Percentiles rank a stretch among this genome's conserved stretches.
Evolutionary conservation across 2,888 invertebrate species (phyloP).

Genomic region (Atethmia centrago): DNA sequence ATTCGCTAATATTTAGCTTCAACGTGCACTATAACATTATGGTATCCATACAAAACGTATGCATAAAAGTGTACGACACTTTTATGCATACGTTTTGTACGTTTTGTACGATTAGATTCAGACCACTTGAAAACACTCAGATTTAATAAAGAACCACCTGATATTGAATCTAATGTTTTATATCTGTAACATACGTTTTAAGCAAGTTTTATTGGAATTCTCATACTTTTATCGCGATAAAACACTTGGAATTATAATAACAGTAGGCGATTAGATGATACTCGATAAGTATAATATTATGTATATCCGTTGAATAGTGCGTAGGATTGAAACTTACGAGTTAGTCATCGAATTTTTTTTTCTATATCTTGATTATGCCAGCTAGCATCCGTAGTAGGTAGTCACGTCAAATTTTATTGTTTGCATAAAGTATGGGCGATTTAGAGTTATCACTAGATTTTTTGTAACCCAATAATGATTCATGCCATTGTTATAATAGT

Average conservation of each 20-base stretch:
- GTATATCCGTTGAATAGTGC: constrained; percentile 20
- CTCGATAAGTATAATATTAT: not conserved
- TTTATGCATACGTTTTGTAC: too few species aligned
- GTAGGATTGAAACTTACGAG: constrained; percentile 37
- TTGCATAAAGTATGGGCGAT: constrained; percentile 28
- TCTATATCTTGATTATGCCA: constrained; percentile 1
- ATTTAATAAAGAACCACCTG: not conserved
- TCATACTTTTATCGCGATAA: constrained; percentile 31
- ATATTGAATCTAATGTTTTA: constrained; percentile 28
- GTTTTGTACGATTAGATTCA: not conserved
- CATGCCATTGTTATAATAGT: constrained; percentile 13
- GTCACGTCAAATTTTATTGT: constrained; percentile 29
- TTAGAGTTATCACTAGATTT: constrained; percentile 13
- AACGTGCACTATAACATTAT: not conserved
- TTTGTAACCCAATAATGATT: constrained; percentile 25
- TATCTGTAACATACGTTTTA: constrained; percentile 2
- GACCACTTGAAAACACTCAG: not conserved
- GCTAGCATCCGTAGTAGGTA: constrained; percentile 33
- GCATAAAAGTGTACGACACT: not conserved
- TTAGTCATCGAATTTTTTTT: constrained; percentile 46
- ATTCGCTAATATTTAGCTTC: not conserved
- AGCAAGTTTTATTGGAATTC: constrained; percentile 26
- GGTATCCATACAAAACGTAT: not conserved
- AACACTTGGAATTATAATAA: constrained; percentile 23
- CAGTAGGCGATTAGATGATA: constrained; percentile 14